Evolutionary conservation across 2,888 invertebrate genomes (phyloP).

Genomic region (Oligia latruncula): DNA sequence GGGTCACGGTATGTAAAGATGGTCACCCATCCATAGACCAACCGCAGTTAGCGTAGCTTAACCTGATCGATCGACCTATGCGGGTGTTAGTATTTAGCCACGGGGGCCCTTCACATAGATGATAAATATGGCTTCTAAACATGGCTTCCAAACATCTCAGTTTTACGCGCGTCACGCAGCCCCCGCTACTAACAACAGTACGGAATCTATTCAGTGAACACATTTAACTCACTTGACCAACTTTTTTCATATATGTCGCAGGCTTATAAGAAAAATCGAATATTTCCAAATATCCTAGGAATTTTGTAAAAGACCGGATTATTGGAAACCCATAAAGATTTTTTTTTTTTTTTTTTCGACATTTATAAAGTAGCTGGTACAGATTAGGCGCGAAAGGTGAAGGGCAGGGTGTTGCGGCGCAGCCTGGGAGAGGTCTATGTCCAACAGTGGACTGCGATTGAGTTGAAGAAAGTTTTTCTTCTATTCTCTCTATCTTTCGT

Average conservation of each 20-base stretch:
- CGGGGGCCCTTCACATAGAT: background rate
- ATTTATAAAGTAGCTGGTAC: too few species aligned
- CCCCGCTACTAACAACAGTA: conserved; percentile 29
- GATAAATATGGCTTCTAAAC: conserved; percentile 1
- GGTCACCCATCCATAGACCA: too few species aligned
- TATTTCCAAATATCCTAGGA: background rate
- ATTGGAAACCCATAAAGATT: background rate
- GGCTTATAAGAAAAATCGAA: background rate
- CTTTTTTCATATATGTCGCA: conserved; percentile 54
- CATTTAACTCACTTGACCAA: conserved; percentile 63
- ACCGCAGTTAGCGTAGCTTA: too few species aligned
- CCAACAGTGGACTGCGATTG: too few species aligned
- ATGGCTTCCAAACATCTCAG: conserved; percentile 17
- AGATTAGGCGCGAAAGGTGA: too few species aligned
- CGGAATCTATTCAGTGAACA: conserved; percentile 61
- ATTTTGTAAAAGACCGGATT: background rate
- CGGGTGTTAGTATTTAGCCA: too few species aligned
- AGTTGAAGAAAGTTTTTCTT: too few species aligned
- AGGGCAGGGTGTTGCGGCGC: background rate
- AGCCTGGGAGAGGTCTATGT: background rate
- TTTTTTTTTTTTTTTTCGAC: too few species aligned
- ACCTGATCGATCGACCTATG: too few species aligned
- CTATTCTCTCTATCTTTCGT: background rate
- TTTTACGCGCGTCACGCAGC: conserved; percentile 13
- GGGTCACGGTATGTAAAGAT: too few species aligned